Conservation (phyloP, 2,888 invertebrate species). For the Leptodirus hochenwartii region DNA sequence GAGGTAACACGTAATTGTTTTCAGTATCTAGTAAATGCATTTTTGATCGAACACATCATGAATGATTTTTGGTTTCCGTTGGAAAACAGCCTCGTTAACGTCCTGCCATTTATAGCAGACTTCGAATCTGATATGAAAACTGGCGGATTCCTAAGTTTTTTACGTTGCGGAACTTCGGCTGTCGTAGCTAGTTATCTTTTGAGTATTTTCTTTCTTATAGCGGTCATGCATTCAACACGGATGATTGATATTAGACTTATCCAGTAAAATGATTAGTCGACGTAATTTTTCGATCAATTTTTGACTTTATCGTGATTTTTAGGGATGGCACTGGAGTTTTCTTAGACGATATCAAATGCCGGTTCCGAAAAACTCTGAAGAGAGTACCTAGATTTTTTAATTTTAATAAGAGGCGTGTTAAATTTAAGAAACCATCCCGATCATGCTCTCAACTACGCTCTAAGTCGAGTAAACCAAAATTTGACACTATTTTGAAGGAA, state of each 20-base stretch:
- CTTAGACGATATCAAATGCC: too few relatives aligned
- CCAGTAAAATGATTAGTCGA: conserved; percentile 13
- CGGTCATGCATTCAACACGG: conserved; percentile 15
- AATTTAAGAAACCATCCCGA: too few relatives aligned
- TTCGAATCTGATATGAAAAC: conserved; percentile 14
- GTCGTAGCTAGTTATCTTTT: conserved; percentile 18
- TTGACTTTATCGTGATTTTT: conserved; percentile 9
- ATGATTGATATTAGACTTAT: conserved; percentile 16
- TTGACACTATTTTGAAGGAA: too few relatives aligned
- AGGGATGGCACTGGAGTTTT: too few relatives aligned
- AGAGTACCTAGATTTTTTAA: too few relatives aligned
- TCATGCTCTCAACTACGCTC: too few relatives aligned
- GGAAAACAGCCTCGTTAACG: conserved; percentile 16
- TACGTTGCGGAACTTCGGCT: conserved; percentile 15
- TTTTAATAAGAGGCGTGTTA: too few relatives aligned
- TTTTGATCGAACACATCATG: conserved; percentile 21
- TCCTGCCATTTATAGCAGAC: conserved; percentile 16
- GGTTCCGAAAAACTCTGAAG: too few relatives aligned
- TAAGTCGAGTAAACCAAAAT: too few relatives aligned
- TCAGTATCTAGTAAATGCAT: conserved; percentile 19
- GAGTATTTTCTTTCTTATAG: conserved; percentile 17
- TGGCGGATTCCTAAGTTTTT: conserved; percentile 13
- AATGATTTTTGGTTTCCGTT: conserved; percentile 25
- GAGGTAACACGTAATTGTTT: conserved; percentile 9
- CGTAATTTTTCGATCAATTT: conserved; percentile 11